phyloP scores from a whole-genome alignment of 1,140 invertebrate species.

The Cephus cinctus region DNA sequence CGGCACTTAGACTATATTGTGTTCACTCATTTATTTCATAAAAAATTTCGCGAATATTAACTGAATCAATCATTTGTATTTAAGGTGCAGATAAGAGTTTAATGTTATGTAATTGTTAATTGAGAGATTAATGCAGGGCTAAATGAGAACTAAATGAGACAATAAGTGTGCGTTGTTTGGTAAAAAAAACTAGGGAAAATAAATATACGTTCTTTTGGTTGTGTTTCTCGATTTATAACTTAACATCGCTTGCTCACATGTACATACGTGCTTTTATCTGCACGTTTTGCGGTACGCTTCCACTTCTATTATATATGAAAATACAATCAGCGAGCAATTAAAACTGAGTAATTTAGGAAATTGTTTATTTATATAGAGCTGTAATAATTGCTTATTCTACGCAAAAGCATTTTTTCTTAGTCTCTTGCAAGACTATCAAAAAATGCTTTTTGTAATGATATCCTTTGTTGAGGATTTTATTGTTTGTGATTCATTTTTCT shows the following conservation, averaged over 20 bases:
- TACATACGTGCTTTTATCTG: too few species aligned
- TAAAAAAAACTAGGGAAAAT: too few species aligned
- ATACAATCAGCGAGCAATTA: background rate
- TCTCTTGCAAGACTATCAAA: background rate
- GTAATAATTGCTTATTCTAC: background rate
- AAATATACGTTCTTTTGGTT: too few species aligned
- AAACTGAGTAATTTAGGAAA: background rate
- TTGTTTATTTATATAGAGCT: background rate
- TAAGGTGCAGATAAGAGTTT: too few species aligned
- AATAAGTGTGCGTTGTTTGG: too few species aligned
- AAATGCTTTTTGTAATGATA: background rate
- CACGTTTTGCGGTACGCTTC: too few species aligned
- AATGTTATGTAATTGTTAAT: too few species aligned
- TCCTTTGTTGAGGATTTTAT: background rate
- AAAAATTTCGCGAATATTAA: background rate
- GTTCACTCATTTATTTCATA: background rate
- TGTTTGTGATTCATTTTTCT: background rate
- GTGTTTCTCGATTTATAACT: too few species aligned
- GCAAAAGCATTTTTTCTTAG: background rate
- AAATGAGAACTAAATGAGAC: too few species aligned
- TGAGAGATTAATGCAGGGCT: too few species aligned
- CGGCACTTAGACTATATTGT: background rate
- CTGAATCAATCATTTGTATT: background rate
- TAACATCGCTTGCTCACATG: too few species aligned
- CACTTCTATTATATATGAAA: too few species aligned